Percentiles rank a stretch among this genome's conserved stretches.
These are phyloP conservation scores for Tinamus major DNA, from an alignment of 2,797 vertebrate species.

Conservation along the genomic window DNA sequence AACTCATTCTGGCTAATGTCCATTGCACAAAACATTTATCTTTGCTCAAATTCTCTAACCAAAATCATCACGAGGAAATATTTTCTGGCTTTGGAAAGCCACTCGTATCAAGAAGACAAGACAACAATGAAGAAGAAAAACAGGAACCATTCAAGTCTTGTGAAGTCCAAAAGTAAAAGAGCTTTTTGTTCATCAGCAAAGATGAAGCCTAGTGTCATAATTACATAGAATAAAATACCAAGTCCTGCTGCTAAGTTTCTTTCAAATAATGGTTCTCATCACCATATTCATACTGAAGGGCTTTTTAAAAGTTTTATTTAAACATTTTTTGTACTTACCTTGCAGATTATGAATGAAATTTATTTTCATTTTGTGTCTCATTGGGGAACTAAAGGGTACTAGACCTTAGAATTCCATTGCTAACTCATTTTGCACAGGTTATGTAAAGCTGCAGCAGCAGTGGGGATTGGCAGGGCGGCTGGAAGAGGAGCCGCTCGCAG, in stretches of 20 bases:
- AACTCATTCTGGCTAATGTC: not conserved
- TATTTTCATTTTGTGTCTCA: not conserved
- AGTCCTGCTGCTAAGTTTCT: not conserved
- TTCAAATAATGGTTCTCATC: not conserved
- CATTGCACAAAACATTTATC: not conserved
- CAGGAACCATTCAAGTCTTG: not conserved
- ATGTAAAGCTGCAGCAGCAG: not conserved
- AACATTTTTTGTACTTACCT: not conserved
- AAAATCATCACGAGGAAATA: not conserved
- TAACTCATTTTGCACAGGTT: not conserved
- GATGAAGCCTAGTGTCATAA: not conserved
- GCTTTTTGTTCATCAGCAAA: not conserved
- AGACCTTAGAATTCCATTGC: not conserved
- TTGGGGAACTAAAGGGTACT: not conserved
- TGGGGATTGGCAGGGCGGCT: not conserved
- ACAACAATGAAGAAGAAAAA: not conserved
- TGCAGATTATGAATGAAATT: not conserved
- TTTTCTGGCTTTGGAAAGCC: not conserved
- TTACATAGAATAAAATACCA: not conserved
- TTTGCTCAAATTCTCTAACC: not conserved
- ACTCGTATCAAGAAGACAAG: not conserved
- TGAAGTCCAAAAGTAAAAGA: not conserved
- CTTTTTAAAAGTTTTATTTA: not conserved
- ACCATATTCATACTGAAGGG: not conserved
- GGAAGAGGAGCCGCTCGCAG: no score